Percentiles rank a stretch among this genome's conserved stretches.
Conservation (phyloP, 2,888 invertebrate genomes). For the Pandemis corylana region DNA sequence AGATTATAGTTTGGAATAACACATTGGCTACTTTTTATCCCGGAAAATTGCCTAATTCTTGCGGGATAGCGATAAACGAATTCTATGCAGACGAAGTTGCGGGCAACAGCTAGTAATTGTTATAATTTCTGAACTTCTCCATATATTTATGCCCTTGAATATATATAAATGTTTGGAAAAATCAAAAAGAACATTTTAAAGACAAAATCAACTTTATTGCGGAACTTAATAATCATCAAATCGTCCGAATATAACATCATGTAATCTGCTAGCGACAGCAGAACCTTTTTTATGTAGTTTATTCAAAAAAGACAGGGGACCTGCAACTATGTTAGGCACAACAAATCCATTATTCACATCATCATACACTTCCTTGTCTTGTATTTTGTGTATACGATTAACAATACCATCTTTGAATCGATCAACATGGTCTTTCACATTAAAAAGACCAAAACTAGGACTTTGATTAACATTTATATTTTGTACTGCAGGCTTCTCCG, state of each 20-base stretch:
- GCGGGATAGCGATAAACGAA: too few species aligned
- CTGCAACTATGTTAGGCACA: slow-evolving; percentile 43
- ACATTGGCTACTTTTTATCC: too few species aligned
- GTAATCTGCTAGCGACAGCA: slow-evolving; percentile 42
- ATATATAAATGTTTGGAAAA: not conserved
- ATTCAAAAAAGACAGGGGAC: slow-evolving; percentile 46
- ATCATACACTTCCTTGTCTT: slow-evolving; percentile 49
- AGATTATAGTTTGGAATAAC: too few species aligned
- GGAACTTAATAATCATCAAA: slow-evolving; percentile 9
- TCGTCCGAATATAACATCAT: slow-evolving; percentile 44
- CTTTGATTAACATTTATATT: slow-evolving; percentile 33
- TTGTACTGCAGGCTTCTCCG: slow-evolving; percentile 45
- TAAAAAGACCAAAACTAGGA: slow-evolving; percentile 46
- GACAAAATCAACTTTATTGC: not conserved
- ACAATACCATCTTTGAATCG: slow-evolving; percentile 55
- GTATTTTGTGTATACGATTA: slow-evolving; percentile 55
- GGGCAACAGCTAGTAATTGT: too few species aligned
- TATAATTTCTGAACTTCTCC: too few species aligned
- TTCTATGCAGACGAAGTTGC: too few species aligned
- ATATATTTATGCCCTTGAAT: too few species aligned
- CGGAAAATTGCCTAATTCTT: too few species aligned
- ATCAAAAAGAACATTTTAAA: not conserved
- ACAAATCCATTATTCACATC: slow-evolving; percentile 33
- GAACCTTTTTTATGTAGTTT: slow-evolving; percentile 46
- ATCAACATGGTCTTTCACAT: slow-evolving; percentile 55